Conservation (phyloP, 2,113 vertebrate genomes). For the Penelope pileata region DNA sequence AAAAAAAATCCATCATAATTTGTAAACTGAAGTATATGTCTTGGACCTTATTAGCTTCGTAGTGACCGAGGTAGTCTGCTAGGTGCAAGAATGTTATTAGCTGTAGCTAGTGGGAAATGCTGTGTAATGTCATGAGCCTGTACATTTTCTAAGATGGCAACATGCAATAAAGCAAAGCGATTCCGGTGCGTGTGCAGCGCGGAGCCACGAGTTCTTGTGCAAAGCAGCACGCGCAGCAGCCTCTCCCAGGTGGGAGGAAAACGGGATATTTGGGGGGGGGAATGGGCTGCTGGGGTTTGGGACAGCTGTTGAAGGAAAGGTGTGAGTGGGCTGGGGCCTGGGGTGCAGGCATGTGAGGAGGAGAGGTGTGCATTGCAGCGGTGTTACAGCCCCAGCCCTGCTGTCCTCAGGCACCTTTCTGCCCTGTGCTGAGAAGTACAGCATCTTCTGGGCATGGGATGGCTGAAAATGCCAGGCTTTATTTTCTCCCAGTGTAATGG, state of each 20-base stretch:
- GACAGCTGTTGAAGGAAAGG: background rate
- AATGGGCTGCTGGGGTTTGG: background rate
- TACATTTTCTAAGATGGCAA: slow-evolving; percentile 81
- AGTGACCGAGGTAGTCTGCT: slow-evolving; percentile 76
- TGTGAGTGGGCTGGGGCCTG: background rate
- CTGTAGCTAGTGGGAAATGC: slow-evolving; percentile 73
- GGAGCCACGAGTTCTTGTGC: slow-evolving; percentile 47
- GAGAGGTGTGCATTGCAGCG: background rate
- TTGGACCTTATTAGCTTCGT: slow-evolving; percentile 77
- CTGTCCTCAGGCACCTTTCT: background rate
- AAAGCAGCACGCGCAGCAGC: background rate
- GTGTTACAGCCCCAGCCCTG: background rate
- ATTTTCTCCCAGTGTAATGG: rapidly evolving
- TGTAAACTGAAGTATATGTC: slow-evolving; percentile 81
- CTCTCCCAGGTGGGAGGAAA: rapidly evolving
- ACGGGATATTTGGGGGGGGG: background rate
- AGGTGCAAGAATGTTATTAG: slow-evolving; percentile 78
- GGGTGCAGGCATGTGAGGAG: background rate
- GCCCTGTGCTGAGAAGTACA: background rate
- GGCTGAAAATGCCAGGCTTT: background rate
- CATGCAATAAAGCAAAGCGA: slow-evolving; percentile 83
- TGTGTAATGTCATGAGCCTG: slow-evolving; percentile 81
- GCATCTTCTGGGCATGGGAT: background rate
- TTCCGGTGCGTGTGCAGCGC: slow-evolving; percentile 63
- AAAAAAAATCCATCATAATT: slow-evolving; percentile 74